phyloP scores from a whole-genome alignment of 2,797 vertebrate species.

The Chiloscyllium punctatum region DNA sequence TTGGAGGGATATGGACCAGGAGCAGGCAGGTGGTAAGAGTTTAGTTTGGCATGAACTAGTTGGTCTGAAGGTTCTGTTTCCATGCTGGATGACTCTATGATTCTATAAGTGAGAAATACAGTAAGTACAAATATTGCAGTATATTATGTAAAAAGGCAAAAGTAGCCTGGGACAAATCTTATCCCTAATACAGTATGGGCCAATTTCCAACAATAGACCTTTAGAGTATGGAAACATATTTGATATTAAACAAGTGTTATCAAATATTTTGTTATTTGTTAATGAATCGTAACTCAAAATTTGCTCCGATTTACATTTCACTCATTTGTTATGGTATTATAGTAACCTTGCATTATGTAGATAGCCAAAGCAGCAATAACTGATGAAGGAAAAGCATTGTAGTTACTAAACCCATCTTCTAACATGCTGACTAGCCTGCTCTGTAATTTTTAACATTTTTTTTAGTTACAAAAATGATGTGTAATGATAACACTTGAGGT shows the following conservation, averaged over 20 bases:
- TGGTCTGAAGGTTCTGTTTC: too few species aligned
- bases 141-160: background rate
- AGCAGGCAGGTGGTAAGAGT: too few species aligned
- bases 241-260: slow-evolving; percentile 26
- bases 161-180: background rate
- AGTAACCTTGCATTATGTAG: background rate
- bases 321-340: background rate
- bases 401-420: background rate
- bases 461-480: background rate
- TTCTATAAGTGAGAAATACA: too few species aligned
- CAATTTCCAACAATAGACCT: background rate
- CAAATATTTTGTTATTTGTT: background rate
- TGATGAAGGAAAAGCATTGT: background rate
- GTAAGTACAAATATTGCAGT: background rate
- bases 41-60: too few species aligned
- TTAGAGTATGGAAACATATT: background rate
- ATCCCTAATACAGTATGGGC: background rate
- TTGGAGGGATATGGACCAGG: too few species aligned
- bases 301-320: background rate
- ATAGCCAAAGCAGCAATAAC: background rate
- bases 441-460: background rate
- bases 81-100: too few species aligned
- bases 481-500: background rate
- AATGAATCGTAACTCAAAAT: background rate
- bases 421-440: background rate